A percentile compares a stretch with the other conserved stretches of the same genome.
Evolutionary conservation across 2,888 invertebrate genomes (phyloP).

Genomic region (Drosophila basisetae): DNA sequence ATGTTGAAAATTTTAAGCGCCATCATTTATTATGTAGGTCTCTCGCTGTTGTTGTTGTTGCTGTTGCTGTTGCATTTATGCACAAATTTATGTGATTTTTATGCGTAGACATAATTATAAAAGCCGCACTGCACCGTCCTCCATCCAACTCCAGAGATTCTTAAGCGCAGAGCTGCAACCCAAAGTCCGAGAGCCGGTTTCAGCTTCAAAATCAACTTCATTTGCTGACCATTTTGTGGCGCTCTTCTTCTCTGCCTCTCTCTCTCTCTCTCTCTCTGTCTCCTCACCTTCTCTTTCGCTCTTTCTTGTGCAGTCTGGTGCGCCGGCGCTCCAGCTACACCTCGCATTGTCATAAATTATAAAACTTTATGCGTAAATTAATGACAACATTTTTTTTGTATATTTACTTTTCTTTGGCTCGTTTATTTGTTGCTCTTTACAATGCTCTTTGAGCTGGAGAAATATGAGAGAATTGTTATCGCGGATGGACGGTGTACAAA

Average conservation of each 20-base stretch:
- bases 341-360: constrained; percentile 83
- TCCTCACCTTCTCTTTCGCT: not conserved
- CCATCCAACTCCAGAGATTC: constrained; percentile 32
- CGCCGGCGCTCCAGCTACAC: constrained; percentile 80
- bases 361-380: constrained; percentile 85
- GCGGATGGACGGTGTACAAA: not conserved
- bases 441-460: constrained; percentile 30
- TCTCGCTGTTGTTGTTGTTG: constrained; percentile 42
- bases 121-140: constrained; percentile 51
- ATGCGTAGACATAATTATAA: constrained; percentile 85
- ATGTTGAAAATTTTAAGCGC: constrained; percentile 83
- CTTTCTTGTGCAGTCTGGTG: constrained; percentile 27
- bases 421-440: constrained; percentile 42
- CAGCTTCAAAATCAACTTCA: constrained; percentile 46
- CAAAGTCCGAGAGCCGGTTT: constrained; percentile 32
- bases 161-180: constrained; percentile 30
- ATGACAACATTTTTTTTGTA: constrained; percentile 78
- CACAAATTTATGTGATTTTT: constrained; percentile 84
- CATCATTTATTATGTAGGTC: constrained; percentile 83
- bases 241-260: constrained; percentile 2
- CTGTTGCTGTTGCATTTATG: constrained; percentile 74
- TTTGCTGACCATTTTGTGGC: constrained; percentile 52
- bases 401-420: constrained; percentile 31
- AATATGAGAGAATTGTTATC: not conserved
- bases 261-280: constrained; percentile 6